These are phyloP conservation scores for Amiota minor DNA, from an alignment of 2,888 invertebrate genomes.

Conservation along the genomic window DNA sequence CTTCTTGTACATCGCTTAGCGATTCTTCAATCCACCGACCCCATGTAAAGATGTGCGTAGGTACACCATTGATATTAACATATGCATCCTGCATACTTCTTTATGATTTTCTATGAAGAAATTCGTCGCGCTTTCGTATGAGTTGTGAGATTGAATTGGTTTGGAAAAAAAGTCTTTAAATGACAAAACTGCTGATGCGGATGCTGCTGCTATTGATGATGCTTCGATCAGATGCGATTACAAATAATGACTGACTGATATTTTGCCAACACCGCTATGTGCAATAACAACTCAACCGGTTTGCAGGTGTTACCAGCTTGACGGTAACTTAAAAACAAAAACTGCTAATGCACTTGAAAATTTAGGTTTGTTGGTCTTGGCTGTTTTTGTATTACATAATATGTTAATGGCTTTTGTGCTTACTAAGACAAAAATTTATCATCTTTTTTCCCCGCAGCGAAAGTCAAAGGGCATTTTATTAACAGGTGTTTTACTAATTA, in stretches of 20 bases:
- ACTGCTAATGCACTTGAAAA: not conserved
- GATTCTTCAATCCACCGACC: conserved; percentile 82
- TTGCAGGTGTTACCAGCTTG: conserved; percentile 10
- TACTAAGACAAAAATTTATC: not conserved
- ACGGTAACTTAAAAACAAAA: not conserved
- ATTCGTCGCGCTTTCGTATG: not conserved
- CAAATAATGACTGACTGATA: not conserved
- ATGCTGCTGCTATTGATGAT: too few species aligned
- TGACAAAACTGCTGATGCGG: not conserved
- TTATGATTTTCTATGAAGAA: not conserved
- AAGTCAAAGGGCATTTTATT: conserved; percentile 6
- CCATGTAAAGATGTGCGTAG: conserved; percentile 83
- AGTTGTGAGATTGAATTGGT: too few species aligned
- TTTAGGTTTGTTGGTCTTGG: not conserved
- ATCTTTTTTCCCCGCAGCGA: not conserved
- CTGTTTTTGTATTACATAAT: not conserved
- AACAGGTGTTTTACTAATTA: conserved; percentile 1
- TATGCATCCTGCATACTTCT: conserved; percentile 71
- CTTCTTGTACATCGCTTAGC: conserved; percentile 75
- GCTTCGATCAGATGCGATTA: not conserved
- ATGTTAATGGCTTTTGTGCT: conserved; percentile 8
- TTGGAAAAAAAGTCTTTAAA: not conserved
- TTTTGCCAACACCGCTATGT: not conserved
- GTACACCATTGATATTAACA: conserved; percentile 78
- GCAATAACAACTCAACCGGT: conserved; percentile 23